phyloP scores from a whole-genome alignment of 2,888 invertebrate genomes.

The Ecliptopera silaceata region DNA sequence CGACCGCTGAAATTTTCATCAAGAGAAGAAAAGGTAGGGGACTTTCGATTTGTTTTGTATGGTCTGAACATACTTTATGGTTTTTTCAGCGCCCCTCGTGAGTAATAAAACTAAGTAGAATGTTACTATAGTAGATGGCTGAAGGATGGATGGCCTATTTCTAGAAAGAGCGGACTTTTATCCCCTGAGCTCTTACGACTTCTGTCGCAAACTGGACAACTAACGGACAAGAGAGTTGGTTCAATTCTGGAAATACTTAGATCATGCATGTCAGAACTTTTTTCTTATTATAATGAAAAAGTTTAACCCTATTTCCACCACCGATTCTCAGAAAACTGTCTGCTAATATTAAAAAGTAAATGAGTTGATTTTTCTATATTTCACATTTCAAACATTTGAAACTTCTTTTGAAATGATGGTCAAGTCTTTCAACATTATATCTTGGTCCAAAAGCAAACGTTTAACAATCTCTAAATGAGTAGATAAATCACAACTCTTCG shows the following conservation, averaged over 20 bases:
- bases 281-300: no score
- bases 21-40: slow-evolving; percentile 33
- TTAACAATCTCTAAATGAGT: slow-evolving; percentile 55
- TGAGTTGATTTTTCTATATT: not conserved
- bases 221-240: not conserved
- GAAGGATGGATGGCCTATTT: not conserved
- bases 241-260: no score
- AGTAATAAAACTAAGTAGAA: slow-evolving; percentile 2
- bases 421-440: slow-evolving; percentile 51
- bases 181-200: not conserved
- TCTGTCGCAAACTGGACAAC: not conserved
- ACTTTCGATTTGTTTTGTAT: slow-evolving; percentile 36
- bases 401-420: slow-evolving; percentile 45
- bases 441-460: slow-evolving; percentile 57
- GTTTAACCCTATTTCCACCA: no score
- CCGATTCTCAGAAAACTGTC: no score
- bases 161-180: not conserved
- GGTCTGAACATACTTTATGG: slow-evolving; percentile 12
- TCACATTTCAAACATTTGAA: not conserved
- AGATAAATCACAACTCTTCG: slow-evolving; percentile 43
- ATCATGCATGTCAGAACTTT: no score
- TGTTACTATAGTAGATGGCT: not conserved
- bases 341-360: no score
- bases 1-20: slow-evolving; percentile 39
- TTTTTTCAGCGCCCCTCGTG: not conserved